A percentile compares a stretch with the other conserved stretches of the same genome.
These are phyloP conservation scores for Acromyrmex echinatior DNA, from an alignment of 1,140 invertebrate species.

Conservation along the genomic window DNA sequence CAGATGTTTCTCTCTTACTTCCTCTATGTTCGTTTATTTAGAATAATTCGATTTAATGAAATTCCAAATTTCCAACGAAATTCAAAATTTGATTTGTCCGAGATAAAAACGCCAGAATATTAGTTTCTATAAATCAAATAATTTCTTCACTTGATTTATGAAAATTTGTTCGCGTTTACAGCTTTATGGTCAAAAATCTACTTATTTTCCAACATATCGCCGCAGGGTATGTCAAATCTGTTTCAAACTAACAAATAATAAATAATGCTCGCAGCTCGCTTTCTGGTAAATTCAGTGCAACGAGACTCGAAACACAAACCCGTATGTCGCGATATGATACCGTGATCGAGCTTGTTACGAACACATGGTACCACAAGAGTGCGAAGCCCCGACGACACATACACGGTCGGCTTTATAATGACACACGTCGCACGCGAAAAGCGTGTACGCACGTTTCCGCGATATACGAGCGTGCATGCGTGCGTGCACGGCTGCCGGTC, in stretches of 20 bases:
- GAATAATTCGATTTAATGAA: neutral
- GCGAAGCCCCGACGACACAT: neutral
- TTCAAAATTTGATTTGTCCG: neutral
- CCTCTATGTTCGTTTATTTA: neutral
- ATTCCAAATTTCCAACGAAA: neutral
- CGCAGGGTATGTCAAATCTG: neutral
- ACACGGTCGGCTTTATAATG: conserved; percentile 18
- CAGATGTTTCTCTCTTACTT: no score
- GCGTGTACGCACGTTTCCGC: conserved; percentile 34
- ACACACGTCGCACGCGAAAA: conserved; percentile 42
- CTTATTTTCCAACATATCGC: neutral
- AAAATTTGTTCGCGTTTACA: neutral
- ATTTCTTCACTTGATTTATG: neutral
- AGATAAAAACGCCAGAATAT: neutral
- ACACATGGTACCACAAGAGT: conserved; percentile 72
- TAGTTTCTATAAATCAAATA: neutral
- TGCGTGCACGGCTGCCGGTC: conserved; percentile 41
- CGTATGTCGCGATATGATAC: conserved; percentile 10
- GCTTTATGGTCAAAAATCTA: neutral
- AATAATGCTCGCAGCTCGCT: neutral
- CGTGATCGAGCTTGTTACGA: conserved; percentile 71
- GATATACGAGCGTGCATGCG: conserved; percentile 10
- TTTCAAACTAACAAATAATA: neutral
- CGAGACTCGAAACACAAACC: neutral
- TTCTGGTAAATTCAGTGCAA: neutral